These are phyloP conservation scores for Zygothrica quintamaculata DNA, from an alignment of 2,888 invertebrate species.

Conservation along the genomic window DNA sequence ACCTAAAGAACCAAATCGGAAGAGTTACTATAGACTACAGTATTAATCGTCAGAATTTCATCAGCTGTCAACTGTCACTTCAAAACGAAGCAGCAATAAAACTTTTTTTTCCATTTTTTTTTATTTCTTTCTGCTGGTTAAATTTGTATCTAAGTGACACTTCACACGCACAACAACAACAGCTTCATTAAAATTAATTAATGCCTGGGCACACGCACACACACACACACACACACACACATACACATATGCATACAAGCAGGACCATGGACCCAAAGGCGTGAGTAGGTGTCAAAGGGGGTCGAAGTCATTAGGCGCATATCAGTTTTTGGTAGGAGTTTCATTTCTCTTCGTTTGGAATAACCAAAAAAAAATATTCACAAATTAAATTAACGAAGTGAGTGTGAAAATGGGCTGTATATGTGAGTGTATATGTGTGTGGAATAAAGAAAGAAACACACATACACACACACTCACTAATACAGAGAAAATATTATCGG, in stretches of 20 bases:
- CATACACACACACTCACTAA: constrained; percentile 43
- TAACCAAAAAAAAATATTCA: constrained; percentile 68
- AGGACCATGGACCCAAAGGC: constrained; percentile 25
- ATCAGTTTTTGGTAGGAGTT: constrained; percentile 52
- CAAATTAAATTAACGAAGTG: constrained; percentile 80
- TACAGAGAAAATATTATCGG: constrained; percentile 16
- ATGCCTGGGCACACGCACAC: constrained; percentile 73
- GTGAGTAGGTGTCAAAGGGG: constrained; percentile 52
- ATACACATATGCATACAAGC: constrained; percentile 40
- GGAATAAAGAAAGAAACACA: constrained; percentile 51
- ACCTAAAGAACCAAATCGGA: constrained; percentile 33
- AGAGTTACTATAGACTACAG: constrained; percentile 28
- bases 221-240: constrained; percentile 25
- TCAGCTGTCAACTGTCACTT: constrained; percentile 75
- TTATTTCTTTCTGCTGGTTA: no score
- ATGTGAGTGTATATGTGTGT: constrained; percentile 42
- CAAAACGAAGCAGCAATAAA: constrained; percentile 47
- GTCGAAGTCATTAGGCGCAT: constrained; percentile 66
- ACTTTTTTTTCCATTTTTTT: no score
- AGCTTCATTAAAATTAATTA: constrained; percentile 82
- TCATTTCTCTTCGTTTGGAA: constrained; percentile 16
- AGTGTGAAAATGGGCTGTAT: constrained; percentile 63
- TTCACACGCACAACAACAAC: constrained; percentile 69
- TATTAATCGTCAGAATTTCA: constrained; percentile 62
- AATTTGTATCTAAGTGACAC: constrained; percentile 57